Evolutionary conservation across 53 echinoderm and acorn worm genomes (phyloP), one percentile per base, ranked within the genome.

Genomic region (Arbacia lixula): DNA sequence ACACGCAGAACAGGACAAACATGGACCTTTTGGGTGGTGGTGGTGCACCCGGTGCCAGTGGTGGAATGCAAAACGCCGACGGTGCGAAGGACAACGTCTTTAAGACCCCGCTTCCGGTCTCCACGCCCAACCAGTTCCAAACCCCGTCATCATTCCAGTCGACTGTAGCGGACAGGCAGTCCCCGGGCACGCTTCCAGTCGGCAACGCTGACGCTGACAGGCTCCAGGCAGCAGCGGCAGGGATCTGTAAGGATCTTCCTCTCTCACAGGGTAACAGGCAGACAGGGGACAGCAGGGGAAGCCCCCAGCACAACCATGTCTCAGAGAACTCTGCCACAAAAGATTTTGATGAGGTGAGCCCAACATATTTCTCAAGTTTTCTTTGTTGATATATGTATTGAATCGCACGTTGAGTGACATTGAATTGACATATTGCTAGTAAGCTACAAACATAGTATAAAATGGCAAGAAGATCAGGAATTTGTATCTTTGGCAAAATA

Each of bases 41-140:
- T 30, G 74, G 62, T 54, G 27, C 42, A 12, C 36, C 61, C 12
- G 14, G 2, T 14, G 37, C 33, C 4, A 49, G 52, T 39, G 43
- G 53, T 42, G 16, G 53, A 60, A 22, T 61, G 26, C 29, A 72
- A 30, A 81, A 20, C 30, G 56, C 25, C 68, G 65, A 85, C 12
- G 34, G 72, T 22, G 22, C 32, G 40, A 77, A 76, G 60, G 85
- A 85, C 69, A 54, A 53, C 42, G 82, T 74, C 12, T 93, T 93
- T 60, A 93, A 93, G 83, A 93, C 93, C 22, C 93, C 93, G 4
- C 91, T 87, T 25, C 91, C 91, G 5, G 90, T 90, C 71, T 84
- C 90, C 31, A 60, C 90, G 27, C 80, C 81, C 40, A 86, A 86
- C 86, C 86, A 84, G 41, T 82, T 80, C 14, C 83, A 88, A 54